Evolutionary conservation across 1,140 invertebrate species (phyloP).

Genomic region (Stegodyphus dumicola): DNA sequence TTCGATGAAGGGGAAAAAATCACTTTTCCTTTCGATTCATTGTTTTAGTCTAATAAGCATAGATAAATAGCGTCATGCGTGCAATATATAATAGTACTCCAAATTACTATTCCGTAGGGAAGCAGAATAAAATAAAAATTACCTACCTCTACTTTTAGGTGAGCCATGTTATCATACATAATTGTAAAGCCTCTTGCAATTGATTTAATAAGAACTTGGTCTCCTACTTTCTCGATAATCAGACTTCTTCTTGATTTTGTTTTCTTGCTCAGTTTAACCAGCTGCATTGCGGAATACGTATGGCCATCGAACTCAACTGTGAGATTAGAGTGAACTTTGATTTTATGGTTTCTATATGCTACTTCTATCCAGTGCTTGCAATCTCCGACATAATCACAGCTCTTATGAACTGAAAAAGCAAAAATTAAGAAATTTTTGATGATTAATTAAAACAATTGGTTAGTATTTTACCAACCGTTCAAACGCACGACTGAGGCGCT

Average conservation of each 20-base stretch:
- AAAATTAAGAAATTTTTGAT: neutral
- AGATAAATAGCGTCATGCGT: no score
- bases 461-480: neutral
- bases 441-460: neutral
- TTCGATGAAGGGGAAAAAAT: no score
- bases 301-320: slow-evolving; percentile 38
- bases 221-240: slow-evolving; percentile 76
- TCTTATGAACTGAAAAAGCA: slow-evolving; percentile 74
- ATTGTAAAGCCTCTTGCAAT: slow-evolving; percentile 79
- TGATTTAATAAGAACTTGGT: slow-evolving; percentile 76
- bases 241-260: slow-evolving; percentile 71
- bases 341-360: slow-evolving; percentile 1
- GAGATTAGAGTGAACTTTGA: slow-evolving; percentile 42
- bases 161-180: slow-evolving; percentile 76
- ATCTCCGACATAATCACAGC: slow-evolving; percentile 69
- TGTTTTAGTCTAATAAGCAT: no score
- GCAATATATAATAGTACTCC: no score
- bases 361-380: slow-evolving; percentile 47
- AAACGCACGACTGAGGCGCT: no score
- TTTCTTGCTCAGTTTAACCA: slow-evolving; percentile 72
- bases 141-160: slow-evolving; percentile 78
- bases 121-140: neutral
- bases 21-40: no score
- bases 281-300: slow-evolving; percentile 37
- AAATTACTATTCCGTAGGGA: no score